Conservation (phyloP, 2,797 vertebrate genomes). For the Leucoraja ocellata region DNA sequence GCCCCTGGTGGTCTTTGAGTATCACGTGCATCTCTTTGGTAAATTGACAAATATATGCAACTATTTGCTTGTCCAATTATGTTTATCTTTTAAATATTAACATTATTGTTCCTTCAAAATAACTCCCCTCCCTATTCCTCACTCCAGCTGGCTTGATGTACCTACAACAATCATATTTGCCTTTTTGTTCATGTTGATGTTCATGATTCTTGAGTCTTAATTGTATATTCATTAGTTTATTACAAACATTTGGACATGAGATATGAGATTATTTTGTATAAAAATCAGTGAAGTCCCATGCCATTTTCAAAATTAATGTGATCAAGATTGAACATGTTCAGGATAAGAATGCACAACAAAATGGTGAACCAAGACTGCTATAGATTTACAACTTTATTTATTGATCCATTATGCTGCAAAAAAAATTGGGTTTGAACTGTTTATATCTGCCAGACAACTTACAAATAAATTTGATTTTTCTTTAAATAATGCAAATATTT, state of each 20-base stretch:
- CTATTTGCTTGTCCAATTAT: neutral
- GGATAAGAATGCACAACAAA: neutral
- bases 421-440: neutral
- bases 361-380: neutral
- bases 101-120: neutral
- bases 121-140: neutral
- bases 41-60: no score
- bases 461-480: neutral
- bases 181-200: neutral
- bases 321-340: neutral
- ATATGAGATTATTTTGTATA: neutral
- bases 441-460: neutral
- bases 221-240: neutral
- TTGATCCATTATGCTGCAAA: neutral
- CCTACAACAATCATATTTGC: neutral
- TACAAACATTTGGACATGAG: neutral
- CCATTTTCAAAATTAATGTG: neutral
- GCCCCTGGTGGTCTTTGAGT: no score
- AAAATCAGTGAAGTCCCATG: neutral
- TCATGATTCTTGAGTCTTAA: neutral
- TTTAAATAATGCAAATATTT: neutral
- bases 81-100: neutral
- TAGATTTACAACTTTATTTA: neutral
- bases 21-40: no score
- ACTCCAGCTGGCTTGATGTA: neutral